Evolutionary conservation across 2,888 invertebrate species (phyloP).

Genomic region (Cheiracanthium punctorium): DNA sequence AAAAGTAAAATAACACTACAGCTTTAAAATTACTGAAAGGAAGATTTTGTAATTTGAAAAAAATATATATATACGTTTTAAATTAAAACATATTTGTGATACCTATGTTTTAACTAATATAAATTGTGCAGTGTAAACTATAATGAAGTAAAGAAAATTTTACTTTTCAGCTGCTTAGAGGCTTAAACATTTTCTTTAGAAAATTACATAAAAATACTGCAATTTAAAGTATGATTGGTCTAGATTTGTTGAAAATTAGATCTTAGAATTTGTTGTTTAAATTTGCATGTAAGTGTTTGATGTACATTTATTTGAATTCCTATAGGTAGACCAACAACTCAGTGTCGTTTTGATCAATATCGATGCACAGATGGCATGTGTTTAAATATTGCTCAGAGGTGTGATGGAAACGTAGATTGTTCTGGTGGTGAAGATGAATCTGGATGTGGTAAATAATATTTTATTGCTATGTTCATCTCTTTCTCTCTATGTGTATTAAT

Average conservation of each 20-base stretch:
- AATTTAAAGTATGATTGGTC: not conserved
- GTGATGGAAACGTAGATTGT: slow-evolving; percentile 79
- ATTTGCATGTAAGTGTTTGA: not conserved
- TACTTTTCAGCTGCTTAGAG: no score
- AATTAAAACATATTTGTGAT: no score
- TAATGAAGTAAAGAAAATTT: no score
- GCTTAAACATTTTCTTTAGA: no score
- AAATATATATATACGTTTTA: no score
- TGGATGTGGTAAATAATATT: slow-evolving; percentile 77
- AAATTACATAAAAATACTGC: no score
- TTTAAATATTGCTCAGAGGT: slow-evolving; percentile 72
- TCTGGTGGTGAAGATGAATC: slow-evolving; percentile 82
- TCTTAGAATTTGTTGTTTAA: not conserved
- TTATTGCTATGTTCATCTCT: not conserved
- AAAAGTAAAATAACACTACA: no score
- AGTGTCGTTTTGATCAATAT: slow-evolving; percentile 75
- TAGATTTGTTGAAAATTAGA: not conserved
- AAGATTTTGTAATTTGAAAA: no score
- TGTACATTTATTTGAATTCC: not conserved
- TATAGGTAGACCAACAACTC: slow-evolving; percentile 49
- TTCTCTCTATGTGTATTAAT: no score
- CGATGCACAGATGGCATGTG: slow-evolving; percentile 81
- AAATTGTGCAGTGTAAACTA: no score
- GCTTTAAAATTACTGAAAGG: no score
- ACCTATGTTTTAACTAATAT: no score